These are phyloP conservation scores for Bryconaethiops microstoma DNA, from an alignment of 2,797 vertebrate genomes.

Conservation along the genomic window DNA sequence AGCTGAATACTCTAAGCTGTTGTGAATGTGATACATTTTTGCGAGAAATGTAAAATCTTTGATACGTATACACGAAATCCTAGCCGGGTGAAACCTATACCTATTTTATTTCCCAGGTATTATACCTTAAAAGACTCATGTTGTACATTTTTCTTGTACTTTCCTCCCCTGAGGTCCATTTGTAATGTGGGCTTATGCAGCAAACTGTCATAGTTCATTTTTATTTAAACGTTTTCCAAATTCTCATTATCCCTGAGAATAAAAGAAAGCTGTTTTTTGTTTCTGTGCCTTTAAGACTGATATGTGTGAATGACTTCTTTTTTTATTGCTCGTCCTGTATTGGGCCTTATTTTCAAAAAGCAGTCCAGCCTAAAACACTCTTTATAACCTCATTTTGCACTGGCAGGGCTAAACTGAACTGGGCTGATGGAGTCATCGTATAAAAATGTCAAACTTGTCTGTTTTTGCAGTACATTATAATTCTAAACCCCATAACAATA, in stretches of 20 bases:
- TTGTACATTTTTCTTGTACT: background rate
- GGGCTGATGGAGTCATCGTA: background rate
- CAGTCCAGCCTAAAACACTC: background rate
- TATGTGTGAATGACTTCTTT: background rate
- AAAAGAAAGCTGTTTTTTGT: background rate
- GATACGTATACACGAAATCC: no score
- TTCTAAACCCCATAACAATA: no score
- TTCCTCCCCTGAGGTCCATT: no score
- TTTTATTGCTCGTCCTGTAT: background rate
- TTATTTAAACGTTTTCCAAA: background rate
- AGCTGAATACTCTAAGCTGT: slow-evolving; percentile 1
- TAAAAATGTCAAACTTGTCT: no score
- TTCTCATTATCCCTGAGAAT: no score
- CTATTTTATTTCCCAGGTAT: background rate
- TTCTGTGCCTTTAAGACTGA: background rate
- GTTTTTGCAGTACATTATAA: no score
- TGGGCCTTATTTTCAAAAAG: background rate
- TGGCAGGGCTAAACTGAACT: background rate
- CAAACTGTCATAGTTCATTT: background rate
- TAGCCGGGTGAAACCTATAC: background rate
- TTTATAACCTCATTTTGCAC: background rate
- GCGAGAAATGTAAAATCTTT: no score
- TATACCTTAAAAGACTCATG: background rate
- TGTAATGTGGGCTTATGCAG: no score
- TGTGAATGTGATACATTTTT: slow-evolving; percentile 12